Percentiles rank a stretch among this genome's conserved stretches.
phyloP scores from a whole-genome alignment of 1,140 invertebrate species.

The Paraescarpia echinospica region DNA sequence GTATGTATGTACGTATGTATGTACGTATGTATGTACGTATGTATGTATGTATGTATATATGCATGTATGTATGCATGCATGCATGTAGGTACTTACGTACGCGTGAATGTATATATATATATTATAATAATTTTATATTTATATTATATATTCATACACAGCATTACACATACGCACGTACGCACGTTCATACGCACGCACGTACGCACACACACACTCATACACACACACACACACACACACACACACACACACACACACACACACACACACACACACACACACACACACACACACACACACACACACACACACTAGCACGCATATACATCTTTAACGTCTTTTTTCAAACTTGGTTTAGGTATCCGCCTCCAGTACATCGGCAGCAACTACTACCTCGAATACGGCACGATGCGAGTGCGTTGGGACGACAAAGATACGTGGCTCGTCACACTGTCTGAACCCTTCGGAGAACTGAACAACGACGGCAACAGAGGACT shows the following conservation, averaged over 20 bases:
- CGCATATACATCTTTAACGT: neutral
- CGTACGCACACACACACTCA: neutral
- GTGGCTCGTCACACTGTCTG: slow-evolving; percentile 23
- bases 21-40: neutral
- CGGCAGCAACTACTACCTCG: slow-evolving; percentile 24
- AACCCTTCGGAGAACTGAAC: neutral
- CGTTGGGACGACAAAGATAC: slow-evolving; percentile 24
- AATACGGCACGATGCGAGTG: slow-evolving; percentile 24
- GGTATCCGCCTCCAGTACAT: slow-evolving; percentile 13
- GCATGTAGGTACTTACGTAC: too few relatives aligned
- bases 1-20: too few relatives aligned
- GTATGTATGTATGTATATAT: neutral
- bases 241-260: neutral
- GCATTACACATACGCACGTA: neutral
- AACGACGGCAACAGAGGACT: slow-evolving; percentile 14
- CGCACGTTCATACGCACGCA: neutral
- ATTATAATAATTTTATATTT: too few relatives aligned
- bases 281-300: neutral
- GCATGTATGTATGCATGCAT: too few relatives aligned
- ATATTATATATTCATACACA: neutral
- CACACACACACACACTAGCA: neutral
- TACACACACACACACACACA: neutral
- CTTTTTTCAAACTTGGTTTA: neutral
- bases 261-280: neutral
- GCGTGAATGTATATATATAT: too few relatives aligned